Evolutionary conservation across 2,888 invertebrate genomes (phyloP).

Genomic region (Drosophila multiciliata): DNA sequence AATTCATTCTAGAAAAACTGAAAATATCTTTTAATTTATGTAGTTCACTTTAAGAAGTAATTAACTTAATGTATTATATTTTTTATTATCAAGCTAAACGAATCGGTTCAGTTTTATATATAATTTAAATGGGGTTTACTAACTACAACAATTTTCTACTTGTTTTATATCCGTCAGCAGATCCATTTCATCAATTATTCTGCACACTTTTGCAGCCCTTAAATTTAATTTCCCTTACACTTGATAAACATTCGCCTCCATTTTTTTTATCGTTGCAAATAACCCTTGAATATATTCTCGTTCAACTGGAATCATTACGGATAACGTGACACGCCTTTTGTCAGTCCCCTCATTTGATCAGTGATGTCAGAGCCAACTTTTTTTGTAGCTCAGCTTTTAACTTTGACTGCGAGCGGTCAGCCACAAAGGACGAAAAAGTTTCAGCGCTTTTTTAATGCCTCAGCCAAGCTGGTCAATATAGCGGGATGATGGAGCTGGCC

Average conservation of each 20-base stretch:
- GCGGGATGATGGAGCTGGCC: neutral
- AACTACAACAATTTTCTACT: neutral
- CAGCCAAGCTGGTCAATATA: constrained; percentile 21
- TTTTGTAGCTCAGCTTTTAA: constrained; percentile 64
- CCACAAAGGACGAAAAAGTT: constrained; percentile 69
- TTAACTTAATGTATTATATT: neutral
- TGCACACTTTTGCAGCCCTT: neutral
- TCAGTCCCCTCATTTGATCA: constrained; percentile 53
- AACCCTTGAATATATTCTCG: constrained; percentile 20
- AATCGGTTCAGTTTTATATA: neutral
- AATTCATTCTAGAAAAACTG: neutral
- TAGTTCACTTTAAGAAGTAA: neutral
- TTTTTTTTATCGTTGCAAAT: neutral
- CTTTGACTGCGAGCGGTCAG: constrained; percentile 77
- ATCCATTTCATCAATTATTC: neutral
- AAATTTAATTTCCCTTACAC: neutral
- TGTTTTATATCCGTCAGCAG: neutral
- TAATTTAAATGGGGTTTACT: neutral
- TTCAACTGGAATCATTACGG: constrained; percentile 42
- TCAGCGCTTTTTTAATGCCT: constrained; percentile 24
- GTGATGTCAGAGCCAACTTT: constrained; percentile 55
- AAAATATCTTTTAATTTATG: neutral
- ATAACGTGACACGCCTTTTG: constrained; percentile 41
- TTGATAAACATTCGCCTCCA: constrained; percentile 1
- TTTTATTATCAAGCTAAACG: neutral